phyloP scores from a whole-genome alignment of 2,888 invertebrate genomes.

The Hypselothyrea guttata region DNA sequence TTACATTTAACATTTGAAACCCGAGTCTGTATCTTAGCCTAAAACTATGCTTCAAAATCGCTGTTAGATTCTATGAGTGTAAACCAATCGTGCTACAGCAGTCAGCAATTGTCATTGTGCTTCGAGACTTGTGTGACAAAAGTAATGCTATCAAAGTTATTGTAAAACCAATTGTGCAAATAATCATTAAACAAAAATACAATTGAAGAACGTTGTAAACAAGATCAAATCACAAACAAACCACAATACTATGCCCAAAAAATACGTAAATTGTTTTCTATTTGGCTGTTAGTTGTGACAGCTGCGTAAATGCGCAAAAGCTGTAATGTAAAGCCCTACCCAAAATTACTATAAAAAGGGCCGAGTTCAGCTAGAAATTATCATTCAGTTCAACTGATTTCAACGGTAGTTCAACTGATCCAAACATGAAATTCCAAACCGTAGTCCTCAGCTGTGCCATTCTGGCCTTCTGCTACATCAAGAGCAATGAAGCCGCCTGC shows the following conservation, averaged over 20 bases:
- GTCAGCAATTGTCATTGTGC: neutral
- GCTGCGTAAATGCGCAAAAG: neutral
- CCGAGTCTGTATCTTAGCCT: no score
- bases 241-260: neutral
- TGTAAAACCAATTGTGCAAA: neutral
- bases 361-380: neutral
- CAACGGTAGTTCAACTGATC: neutral
- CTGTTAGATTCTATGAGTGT: no score
- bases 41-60: no score
- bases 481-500: conserved; percentile 2
- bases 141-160: neutral
- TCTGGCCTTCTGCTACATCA: neutral
- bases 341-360: conserved; percentile 10
- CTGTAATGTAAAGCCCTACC: neutral
- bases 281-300: neutral
- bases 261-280: no score
- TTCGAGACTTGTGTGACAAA: no score
- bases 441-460: conserved; percentile 12
- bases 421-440: conserved; percentile 15
- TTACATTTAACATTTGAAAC: no score
- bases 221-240: neutral
- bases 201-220: neutral
- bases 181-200: neutral
- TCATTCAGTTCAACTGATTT: conserved; percentile 1
- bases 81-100: no score